Percentiles rank a stretch among this genome's conserved stretches.
Evolutionary conservation across 2,113 vertebrate genomes (phyloP).

Genomic region (Seriola rivoliana): DNA sequence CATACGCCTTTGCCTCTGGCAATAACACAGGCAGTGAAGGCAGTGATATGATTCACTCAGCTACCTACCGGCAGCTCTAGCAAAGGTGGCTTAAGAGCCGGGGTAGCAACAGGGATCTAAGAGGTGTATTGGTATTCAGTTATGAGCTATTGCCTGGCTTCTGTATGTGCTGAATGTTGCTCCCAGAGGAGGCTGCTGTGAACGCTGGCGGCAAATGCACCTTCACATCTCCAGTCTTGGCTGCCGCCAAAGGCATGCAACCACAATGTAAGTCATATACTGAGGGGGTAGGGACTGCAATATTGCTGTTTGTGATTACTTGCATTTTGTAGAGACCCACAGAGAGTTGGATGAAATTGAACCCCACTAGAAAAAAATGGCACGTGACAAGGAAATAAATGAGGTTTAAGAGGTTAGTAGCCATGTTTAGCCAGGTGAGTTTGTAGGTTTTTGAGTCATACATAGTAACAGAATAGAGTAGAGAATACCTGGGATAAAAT

Average conservation of each 20-base stretch:
- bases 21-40: slow-evolving; percentile 14
- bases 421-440: background rate
- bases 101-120: slow-evolving; percentile 15
- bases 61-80: slow-evolving; percentile 27
- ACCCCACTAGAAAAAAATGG: background rate
- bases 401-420: slow-evolving; percentile 7
- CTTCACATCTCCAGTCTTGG: slow-evolving; percentile 28
- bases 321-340: slow-evolving; percentile 7
- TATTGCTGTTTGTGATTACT: slow-evolving; percentile 20
- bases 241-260: slow-evolving; percentile 28
- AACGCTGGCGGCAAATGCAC: slow-evolving; percentile 45
- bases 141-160: slow-evolving; percentile 26
- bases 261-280: slow-evolving; percentile 10
- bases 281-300: background rate
- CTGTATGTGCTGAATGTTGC: slow-evolving; percentile 36
- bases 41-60: slow-evolving; percentile 27
- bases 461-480: background rate
- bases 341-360: slow-evolving; percentile 30
- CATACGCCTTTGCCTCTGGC: slow-evolving; percentile 36
- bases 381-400: background rate
- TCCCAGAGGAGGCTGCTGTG: slow-evolving; percentile 38
- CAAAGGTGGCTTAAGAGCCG: slow-evolving; percentile 6
- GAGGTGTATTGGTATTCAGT: slow-evolving; percentile 54
- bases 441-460: background rate
- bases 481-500: background rate